These are phyloP conservation scores for Odontesthes bonariensis DNA, from an alignment of 2,113 vertebrate species.

Conservation along the genomic window DNA sequence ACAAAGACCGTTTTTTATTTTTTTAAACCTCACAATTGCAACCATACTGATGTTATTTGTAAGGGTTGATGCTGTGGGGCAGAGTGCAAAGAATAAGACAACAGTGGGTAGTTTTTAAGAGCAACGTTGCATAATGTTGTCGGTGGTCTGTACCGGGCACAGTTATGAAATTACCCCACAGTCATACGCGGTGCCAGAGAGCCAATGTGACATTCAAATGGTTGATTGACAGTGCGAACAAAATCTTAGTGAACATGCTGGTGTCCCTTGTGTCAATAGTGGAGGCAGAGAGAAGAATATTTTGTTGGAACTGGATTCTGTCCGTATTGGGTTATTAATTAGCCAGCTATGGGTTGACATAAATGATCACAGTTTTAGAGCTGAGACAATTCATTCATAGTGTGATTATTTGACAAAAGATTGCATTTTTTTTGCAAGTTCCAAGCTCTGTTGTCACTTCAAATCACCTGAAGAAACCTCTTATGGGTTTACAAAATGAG, in stretches of 20 bases:
- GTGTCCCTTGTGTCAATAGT: background rate
- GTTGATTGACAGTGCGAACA: slow-evolving; percentile 32
- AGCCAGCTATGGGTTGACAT: background rate
- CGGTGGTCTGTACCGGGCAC: slow-evolving; percentile 67
- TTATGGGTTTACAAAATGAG: too few relatives aligned
- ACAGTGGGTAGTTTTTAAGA: slow-evolving; percentile 36
- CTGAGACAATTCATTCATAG: background rate
- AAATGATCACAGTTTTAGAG: slow-evolving; percentile 17
- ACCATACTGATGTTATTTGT: background rate
- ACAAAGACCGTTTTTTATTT: slow-evolving; percentile 29
- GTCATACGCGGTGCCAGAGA: slow-evolving; percentile 45
- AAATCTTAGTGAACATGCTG: slow-evolving; percentile 24
- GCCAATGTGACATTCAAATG: slow-evolving; percentile 60
- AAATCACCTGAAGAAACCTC: too few relatives aligned
- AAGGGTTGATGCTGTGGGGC: slow-evolving; percentile 34
- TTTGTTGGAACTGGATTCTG: background rate
- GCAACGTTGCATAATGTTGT: slow-evolving; percentile 72
- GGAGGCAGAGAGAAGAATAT: background rate
- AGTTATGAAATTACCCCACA: slow-evolving; percentile 75
- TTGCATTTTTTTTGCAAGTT: background rate
- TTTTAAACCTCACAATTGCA: background rate
- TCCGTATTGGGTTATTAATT: background rate
- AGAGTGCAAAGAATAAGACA: slow-evolving; percentile 37
- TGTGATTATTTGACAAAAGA: background rate
- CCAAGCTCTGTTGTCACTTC: background rate